Base-by-base conservation (phyloP, 2,113 vertebrate genomes). In the Oncorhynchus kisutch region DNA sequence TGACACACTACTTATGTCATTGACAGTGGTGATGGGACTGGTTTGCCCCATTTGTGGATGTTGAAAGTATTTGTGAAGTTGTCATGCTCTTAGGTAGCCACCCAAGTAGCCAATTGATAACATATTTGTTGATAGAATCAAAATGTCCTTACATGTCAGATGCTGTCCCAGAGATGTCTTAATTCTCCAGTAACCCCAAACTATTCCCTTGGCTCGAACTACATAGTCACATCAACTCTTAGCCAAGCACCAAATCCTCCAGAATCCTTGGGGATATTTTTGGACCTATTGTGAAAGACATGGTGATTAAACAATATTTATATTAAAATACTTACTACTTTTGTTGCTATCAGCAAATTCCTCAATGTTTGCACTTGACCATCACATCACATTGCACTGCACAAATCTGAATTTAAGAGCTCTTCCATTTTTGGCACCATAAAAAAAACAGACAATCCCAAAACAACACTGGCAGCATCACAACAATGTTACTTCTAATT, bases 151-250 rank as follows among this genome's bases (percentile, higher is more conserved):
- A 84, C 83, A 82, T 45, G 39, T 45, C 39, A 86, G 84, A 84
- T 82, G 78, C 77, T 75, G 75, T 76, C 87, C 71, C 79, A 82
- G 70, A 78, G 75, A 87, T 81, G 75, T 85, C 85, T 87, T 84
- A 82, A 87, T 77, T 81, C 78, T 81, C 59, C 75, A 67, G 65
- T 16, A 29, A 2, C 65, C 14, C 12, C 78, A 70, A 77, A 78
- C 64, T 73, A 78, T 81, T 82, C 75, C 72, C 27, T 29, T 80
- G 79, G 77, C 72, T 67, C 72, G 82, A 76, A 76, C 51, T 85
- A 81, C 82, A 82, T 74, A 66, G 81, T 25, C 65, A 54, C 76
- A 76, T 84, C 84, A 67, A 27, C 67, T 78, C 78, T 80, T 87
- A 80, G 82, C 84, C 39, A 9, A 39, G 39, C 7, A 39, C 39